These are phyloP conservation scores for Apaloderma vittatum DNA, from an alignment of 2,113 vertebrate genomes.

Conservation along the genomic window DNA sequence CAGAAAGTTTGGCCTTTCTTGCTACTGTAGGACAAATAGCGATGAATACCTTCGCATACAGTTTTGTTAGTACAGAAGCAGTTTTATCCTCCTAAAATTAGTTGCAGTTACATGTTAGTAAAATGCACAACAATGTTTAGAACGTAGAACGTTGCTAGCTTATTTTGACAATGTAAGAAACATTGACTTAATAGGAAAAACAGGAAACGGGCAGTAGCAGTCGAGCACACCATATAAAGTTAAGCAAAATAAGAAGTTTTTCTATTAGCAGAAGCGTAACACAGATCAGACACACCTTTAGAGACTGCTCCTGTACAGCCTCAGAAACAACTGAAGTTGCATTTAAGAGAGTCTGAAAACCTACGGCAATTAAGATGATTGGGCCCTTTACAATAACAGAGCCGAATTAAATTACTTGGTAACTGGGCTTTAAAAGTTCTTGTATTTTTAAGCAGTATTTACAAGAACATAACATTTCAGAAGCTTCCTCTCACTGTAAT, in stretches of 20 bases:
- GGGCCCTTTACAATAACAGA: neutral
- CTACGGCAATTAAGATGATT: neutral
- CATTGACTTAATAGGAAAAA: neutral
- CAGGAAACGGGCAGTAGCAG: neutral
- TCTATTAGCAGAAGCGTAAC: neutral
- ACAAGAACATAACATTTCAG: neutral
- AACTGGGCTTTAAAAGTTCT: neutral
- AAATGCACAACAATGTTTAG: constrained; percentile 12
- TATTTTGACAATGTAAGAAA: neutral
- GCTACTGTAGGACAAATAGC: neutral
- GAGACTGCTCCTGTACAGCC: neutral
- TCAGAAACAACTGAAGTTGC: neutral
- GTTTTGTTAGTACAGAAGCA: neutral
- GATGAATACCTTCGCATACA: neutral
- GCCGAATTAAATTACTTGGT: neutral
- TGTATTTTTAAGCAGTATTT: neutral
- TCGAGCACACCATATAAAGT: neutral
- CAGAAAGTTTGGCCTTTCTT: neutral
- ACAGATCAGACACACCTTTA: neutral
- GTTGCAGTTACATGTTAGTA: constrained; percentile 57
- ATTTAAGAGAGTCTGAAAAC: neutral
- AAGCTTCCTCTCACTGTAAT: neutral
- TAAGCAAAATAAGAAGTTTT: neutral
- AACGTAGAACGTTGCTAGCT: neutral
- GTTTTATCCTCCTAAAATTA: constrained; percentile 18